Conservation (phyloP, 2,888 invertebrate genomes). For the Troides helena region DNA sequence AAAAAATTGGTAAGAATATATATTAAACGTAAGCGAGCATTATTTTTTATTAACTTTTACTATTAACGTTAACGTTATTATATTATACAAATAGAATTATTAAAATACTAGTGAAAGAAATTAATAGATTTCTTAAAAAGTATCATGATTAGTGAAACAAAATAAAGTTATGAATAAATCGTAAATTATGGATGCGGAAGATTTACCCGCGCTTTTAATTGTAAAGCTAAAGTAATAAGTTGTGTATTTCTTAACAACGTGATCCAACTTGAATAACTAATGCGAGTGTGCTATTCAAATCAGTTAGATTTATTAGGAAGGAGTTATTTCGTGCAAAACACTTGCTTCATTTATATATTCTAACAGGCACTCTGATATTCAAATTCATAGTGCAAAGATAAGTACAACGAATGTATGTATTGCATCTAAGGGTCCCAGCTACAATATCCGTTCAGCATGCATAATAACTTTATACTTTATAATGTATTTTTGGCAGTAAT, state of each 20-base stretch:
- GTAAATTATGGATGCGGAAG: constrained; percentile 1
- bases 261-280: constrained; percentile 71
- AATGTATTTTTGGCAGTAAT: neutral
- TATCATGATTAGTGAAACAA: neutral
- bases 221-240: constrained; percentile 75
- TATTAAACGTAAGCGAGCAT: too few species aligned
- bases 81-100: too few species aligned
- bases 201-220: constrained; percentile 55
- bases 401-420: constrained; percentile 49
- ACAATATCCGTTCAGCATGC: constrained; percentile 25
- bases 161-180: neutral
- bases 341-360: constrained; percentile 71
- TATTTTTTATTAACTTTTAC: too few species aligned
- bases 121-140: neutral
- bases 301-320: constrained; percentile 76
- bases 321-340: constrained; percentile 65
- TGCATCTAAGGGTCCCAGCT: constrained; percentile 36
- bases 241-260: constrained; percentile 66
- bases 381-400: constrained; percentile 55
- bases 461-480: neutral
- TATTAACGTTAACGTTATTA: too few species aligned
- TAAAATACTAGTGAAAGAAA: too few species aligned
- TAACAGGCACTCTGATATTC: constrained; percentile 62
- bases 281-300: constrained; percentile 76
- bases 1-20: too few species aligned